Conservation (phyloP, 1,140 invertebrate species). For the Sesamia nonagrioides region DNA sequence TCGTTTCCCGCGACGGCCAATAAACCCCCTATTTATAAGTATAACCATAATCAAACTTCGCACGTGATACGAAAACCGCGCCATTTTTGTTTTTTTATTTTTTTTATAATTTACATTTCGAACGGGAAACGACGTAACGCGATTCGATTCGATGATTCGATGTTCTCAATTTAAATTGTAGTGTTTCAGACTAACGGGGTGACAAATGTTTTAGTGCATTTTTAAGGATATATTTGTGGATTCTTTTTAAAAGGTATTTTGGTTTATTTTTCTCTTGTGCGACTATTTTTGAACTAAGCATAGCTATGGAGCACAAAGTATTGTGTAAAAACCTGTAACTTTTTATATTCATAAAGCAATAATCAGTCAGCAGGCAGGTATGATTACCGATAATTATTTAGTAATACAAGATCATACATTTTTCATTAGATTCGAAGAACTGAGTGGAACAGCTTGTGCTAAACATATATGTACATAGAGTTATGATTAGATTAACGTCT, state of each 20-base stretch:
- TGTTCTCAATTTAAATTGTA: constrained; percentile 62
- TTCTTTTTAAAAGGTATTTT: constrained; percentile 71
- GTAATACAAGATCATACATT: constrained; percentile 18
- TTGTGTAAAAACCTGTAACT: constrained; percentile 22
- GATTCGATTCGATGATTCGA: constrained; percentile 60
- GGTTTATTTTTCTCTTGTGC: constrained; percentile 20
- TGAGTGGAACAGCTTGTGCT: not conserved
- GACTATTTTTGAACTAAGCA: not conserved
- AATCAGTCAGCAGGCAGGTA: constrained; percentile 8
- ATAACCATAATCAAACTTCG: constrained; percentile 40
- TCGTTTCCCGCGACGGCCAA: constrained; percentile 71
- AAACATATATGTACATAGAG: not conserved
- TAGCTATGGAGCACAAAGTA: not conserved
- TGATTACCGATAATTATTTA: constrained; percentile 20
- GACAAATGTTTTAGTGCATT: constrained; percentile 63
- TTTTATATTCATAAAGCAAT: constrained; percentile 30
- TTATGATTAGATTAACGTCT: constrained; percentile 11
- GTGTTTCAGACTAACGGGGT: constrained; percentile 67
- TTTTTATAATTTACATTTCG: constrained; percentile 57
- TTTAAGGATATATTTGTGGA: constrained; percentile 68
- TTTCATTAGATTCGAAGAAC: constrained; percentile 39
- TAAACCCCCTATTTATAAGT: constrained; percentile 61
- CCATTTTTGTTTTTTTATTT: constrained; percentile 56
- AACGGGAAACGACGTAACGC: constrained; percentile 64
- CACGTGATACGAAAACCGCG: constrained; percentile 48